Base-by-base conservation (phyloP, 2,113 vertebrate species). In the Leucopternis melanops region DNA sequence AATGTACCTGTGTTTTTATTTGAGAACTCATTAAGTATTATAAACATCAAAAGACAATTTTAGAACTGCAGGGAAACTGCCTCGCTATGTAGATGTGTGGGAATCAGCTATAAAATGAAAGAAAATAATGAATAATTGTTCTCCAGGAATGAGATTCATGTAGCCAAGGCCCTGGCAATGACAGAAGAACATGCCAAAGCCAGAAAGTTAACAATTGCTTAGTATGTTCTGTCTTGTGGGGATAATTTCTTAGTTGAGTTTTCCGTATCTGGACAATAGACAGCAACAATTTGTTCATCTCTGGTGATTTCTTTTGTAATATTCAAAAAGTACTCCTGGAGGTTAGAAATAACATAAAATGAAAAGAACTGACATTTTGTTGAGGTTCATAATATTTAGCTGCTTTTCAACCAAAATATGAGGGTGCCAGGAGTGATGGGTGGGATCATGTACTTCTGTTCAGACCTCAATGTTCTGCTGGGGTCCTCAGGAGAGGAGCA, bases 271-370 rank as follows among this genome's bases (percentile, higher is more conserved):
- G 31, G 29, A 75, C 29, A 85, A 54, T 5, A 82, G 29, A 70
- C 13, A 85, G 13, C 16, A 95, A 57, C 9, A 90, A 96, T 94
- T 96, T 92, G 2, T 66, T 77, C 45, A 67, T 88, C 23, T 95
- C 77, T 91, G 73, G 34, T 15, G 11, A 91, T 96, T 97, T 88
- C 62, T 95, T 97, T 95, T 87, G 52, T 86, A 62, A 86, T 78
- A 58, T 80, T 94, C 89, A 94, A 86, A 71, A 85, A 83, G 31
- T 89, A 95, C 44, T 80, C 8, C 36, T 71, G 47, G 70, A 96
- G 79, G 94, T 96, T 88, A 95, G 73, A 97, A 97, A 96, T 80
- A 87, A 54, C 12, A 84, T 75, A 84, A 89, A 92, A 94, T 83
- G 67, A 93, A 95, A 91, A 88, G 18, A 91, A 86, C 63, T 62